Conservation (phyloP, 2,888 invertebrate species). For the Eretmocerus hayati region DNA sequence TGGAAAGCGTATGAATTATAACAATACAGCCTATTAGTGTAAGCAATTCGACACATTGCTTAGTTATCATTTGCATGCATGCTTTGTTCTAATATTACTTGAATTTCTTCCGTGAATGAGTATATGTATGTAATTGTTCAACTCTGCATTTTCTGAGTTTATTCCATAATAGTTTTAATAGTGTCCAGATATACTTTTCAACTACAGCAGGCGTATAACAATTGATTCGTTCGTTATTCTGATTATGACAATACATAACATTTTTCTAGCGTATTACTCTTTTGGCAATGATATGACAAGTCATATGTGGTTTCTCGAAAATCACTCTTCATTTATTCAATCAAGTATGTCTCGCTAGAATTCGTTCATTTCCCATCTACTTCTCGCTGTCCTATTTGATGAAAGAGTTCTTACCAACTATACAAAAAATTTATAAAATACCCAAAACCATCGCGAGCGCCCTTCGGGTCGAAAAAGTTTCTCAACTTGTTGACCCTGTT, state of each 20-base stretch:
- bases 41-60: slow-evolving; percentile 44
- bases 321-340: not conserved
- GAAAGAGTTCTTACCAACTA: slow-evolving; percentile 13
- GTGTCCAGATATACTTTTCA: slow-evolving; percentile 15
- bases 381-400: slow-evolving; percentile 1
- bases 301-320: slow-evolving; percentile 17
- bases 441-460: slow-evolving; percentile 39
- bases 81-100: slow-evolving; percentile 35
- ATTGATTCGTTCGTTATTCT: slow-evolving; percentile 32
- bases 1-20: slow-evolving; percentile 16
- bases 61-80: slow-evolving; percentile 29
- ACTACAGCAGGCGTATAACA: slow-evolving; percentile 41
- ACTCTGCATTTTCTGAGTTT: slow-evolving; percentile 24
- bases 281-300: slow-evolving; percentile 24
- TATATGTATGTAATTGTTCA: slow-evolving; percentile 29
- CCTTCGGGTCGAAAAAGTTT: slow-evolving; percentile 27
- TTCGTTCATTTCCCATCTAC: not conserved
- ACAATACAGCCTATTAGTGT: slow-evolving; percentile 29
- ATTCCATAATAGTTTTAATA: slow-evolving; percentile 8
- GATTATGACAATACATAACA: slow-evolving; percentile 39
- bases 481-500: slow-evolving; percentile 16
- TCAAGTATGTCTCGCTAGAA: slow-evolving; percentile 6
- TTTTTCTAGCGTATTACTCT: slow-evolving; percentile 25
- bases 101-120: slow-evolving; percentile 15
- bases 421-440: slow-evolving; percentile 44